A percentile compares a stretch with the other conserved stretches of the same genome.
Evolutionary conservation across 2,113 vertebrate species (phyloP).

Genomic region (Antidorcas marsupialis): DNA sequence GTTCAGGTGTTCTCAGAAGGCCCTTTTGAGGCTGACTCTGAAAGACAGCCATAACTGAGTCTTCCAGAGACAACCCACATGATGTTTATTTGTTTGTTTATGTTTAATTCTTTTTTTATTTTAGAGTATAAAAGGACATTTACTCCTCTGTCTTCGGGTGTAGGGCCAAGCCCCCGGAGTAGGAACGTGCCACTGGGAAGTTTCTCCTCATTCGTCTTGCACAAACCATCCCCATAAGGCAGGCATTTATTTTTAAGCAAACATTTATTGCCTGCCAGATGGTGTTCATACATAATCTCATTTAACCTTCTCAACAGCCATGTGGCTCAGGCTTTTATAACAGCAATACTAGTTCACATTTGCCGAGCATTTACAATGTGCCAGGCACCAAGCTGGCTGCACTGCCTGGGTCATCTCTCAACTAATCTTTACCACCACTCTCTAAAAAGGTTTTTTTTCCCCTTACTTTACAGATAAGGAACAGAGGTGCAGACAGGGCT

Average conservation of each 20-base stretch:
- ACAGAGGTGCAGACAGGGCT: not conserved
- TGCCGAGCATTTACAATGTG: not conserved
- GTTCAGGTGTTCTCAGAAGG: not conserved
- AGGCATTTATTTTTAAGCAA: slow-evolving; percentile 70
- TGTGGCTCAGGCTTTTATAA: not conserved
- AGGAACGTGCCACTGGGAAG: not conserved
- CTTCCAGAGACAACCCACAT: not conserved
- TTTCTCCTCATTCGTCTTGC: slow-evolving; percentile 36
- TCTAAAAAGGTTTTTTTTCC: not conserved
- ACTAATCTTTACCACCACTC: not conserved
- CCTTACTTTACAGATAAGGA: not conserved
- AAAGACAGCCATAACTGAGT: not conserved
- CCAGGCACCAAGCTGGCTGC: not conserved
- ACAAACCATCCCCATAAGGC: slow-evolving; percentile 53
- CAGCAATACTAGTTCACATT: not conserved
- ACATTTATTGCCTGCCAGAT: slow-evolving; percentile 64
- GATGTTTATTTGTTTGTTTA: not conserved
- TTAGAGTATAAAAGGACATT: not conserved
- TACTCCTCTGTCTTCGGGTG: not conserved
- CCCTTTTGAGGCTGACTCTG: not conserved
- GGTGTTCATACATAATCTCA: slow-evolving; percentile 55
- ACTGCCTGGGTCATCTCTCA: not conserved
- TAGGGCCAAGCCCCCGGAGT: not conserved
- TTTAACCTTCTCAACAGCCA: slow-evolving; percentile 41
- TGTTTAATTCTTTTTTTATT: slow-evolving; percentile 1